A percentile compares a stretch with the other conserved stretches of the same genome.
Conservation (phyloP, 2,797 vertebrate species). For the Podarcis lilfordi region DNA sequence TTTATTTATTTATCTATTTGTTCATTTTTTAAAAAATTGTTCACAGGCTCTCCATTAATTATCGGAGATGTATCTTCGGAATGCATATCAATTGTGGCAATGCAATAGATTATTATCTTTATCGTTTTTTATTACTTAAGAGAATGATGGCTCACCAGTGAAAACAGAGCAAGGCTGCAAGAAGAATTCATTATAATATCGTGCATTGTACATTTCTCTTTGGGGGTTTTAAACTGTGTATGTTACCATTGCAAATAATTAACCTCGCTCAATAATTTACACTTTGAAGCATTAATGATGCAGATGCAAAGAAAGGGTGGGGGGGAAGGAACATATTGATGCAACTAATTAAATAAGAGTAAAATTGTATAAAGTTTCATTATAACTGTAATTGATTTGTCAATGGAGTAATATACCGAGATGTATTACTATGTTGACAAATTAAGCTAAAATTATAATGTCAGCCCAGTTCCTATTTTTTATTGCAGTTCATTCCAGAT, state of each 20-base stretch:
- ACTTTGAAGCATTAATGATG: conserved; percentile 69
- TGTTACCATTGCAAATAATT: conserved; percentile 63
- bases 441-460: conserved; percentile 77
- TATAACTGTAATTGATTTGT: conserved; percentile 78
- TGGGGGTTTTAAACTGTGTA: conserved; percentile 63
- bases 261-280: conserved; percentile 75
- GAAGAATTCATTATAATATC: conserved; percentile 63
- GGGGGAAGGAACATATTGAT: conserved; percentile 59
- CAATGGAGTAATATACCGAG: conserved; percentile 66
- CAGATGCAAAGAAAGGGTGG: conserved; percentile 54
- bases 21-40: conserved; percentile 19
- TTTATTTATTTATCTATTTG: neutral
- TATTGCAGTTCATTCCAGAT: conserved; percentile 70
- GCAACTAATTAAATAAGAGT: conserved; percentile 77
- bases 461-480: conserved; percentile 68
- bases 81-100: conserved; percentile 43
- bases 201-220: conserved; percentile 52
- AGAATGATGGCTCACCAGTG: conserved; percentile 46
- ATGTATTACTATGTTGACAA: conserved; percentile 76
- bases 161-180: conserved; percentile 54
- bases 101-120: conserved; percentile 16
- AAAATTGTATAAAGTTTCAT: conserved; percentile 76
- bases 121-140: conserved; percentile 45
- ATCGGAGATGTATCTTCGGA: conserved; percentile 17
- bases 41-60: conserved; percentile 54